A percentile compares a stretch with the other conserved stretches of the same genome.
phyloP scores from a whole-genome alignment of 2,888 invertebrate species.

The Dicranocentrus wangi region DNA sequence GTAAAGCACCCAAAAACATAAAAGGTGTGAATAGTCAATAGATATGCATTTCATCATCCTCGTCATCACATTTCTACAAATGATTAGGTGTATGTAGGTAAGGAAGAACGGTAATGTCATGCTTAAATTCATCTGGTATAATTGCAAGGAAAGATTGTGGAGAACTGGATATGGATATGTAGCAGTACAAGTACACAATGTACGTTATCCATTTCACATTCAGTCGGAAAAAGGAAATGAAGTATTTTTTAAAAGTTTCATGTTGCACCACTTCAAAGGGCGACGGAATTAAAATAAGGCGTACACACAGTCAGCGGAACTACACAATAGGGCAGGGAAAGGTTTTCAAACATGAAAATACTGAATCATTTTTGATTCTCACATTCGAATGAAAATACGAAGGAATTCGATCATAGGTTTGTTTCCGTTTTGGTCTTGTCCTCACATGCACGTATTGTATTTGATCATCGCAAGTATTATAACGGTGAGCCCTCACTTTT shows the following conservation, averaged over 20 bases:
- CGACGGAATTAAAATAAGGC: neutral
- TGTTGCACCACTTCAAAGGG: conserved; percentile 5
- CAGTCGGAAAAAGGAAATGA: conserved; percentile 58
- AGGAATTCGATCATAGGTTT: no score
- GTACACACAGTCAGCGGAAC: neutral
- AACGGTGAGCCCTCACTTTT: no score
- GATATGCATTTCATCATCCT: conserved; percentile 27
- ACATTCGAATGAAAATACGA: no score
- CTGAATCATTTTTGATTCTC: no score
- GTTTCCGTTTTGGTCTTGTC: no score
- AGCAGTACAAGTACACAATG: neutral
- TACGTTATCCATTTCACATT: neutral
- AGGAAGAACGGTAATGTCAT: no score
- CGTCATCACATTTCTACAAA: conserved; percentile 13
- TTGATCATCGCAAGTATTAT: no score
- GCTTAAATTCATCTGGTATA: conserved; percentile 26
- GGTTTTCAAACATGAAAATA: conserved; percentile 51
- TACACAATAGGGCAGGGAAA: conserved; percentile 46
- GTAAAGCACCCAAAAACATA: conserved; percentile 57
- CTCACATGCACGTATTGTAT: no score
- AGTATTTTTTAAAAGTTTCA: conserved; percentile 47
- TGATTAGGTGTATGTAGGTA: no score
- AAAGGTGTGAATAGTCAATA: conserved; percentile 25
- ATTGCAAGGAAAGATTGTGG: conserved; percentile 57
- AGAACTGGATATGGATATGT: neutral